These are phyloP conservation scores for Podarcis cretensis DNA, from an alignment of 2,113 vertebrate genomes.

Conservation along the genomic window DNA sequence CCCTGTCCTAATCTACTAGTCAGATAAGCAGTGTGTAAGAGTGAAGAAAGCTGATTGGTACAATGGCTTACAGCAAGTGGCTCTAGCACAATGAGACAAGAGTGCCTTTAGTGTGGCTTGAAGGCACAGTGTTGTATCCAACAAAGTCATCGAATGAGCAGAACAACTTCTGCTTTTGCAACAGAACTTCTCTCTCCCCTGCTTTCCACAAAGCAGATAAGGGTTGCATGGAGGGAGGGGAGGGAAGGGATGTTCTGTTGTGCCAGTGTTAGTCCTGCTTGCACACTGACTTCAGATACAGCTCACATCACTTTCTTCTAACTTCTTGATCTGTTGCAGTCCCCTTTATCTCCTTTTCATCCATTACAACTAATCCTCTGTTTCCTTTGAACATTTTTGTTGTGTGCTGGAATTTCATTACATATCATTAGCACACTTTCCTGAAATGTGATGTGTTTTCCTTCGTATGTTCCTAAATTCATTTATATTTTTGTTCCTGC, in stretches of 20 bases:
- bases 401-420: not conserved
- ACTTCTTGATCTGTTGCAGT: not conserved
- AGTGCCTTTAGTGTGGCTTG: not conserved
- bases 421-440: not conserved
- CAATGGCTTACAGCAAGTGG: not conserved
- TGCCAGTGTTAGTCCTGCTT: too few relatives aligned
- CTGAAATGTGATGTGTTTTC: constrained; percentile 47
- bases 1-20: not conserved
- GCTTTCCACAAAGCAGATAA: not conserved
- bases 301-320: not conserved
- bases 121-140: not conserved
- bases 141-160: not conserved
- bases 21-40: not conserved
- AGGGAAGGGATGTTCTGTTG: too few relatives aligned
- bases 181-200: too few relatives aligned
- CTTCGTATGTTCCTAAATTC: constrained; percentile 52
- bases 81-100: not conserved
- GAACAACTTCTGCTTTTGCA: too few relatives aligned
- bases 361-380: not conserved
- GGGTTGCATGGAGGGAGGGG: too few relatives aligned
- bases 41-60: not conserved
- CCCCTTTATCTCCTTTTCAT: not conserved
- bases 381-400: constrained; percentile 8
- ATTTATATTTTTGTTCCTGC: constrained; percentile 60
- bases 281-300: too few relatives aligned